Conservation (phyloP, 2,888 invertebrate genomes). For the Idaea aversata region DNA sequence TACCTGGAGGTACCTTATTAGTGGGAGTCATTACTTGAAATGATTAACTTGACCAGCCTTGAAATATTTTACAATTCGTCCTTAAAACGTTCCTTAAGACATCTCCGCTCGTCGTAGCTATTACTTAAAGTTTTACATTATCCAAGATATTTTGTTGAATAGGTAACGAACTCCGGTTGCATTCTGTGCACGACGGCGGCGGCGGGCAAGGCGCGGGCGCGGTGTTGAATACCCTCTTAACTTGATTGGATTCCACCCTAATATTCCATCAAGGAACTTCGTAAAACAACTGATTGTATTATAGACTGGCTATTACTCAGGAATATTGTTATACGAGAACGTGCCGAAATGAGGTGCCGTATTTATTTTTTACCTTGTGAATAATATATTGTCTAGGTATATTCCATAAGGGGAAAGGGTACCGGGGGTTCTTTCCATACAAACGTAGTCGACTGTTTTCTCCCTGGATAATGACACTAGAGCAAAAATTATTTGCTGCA, state of each 20-base stretch:
- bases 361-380: background rate
- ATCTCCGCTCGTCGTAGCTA: background rate
- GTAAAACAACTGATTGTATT: constrained; percentile 11
- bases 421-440: no score
- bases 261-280: constrained; percentile 19
- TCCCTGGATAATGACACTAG: no score
- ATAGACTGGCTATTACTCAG: background rate
- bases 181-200: constrained; percentile 35
- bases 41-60: no score
- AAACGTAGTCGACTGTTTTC: no score
- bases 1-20: no score
- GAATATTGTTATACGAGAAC: background rate
- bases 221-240: constrained; percentile 44
- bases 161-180: constrained; percentile 50
- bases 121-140: background rate
- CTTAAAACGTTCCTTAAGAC: background rate
- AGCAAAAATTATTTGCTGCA: no score
- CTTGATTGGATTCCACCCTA: constrained; percentile 45
- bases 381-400: constrained; percentile 4
- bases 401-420: no score
- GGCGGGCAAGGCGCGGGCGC: constrained; percentile 10
- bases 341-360: constrained; percentile 1
- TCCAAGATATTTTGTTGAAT: constrained; percentile 34
- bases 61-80: background rate
- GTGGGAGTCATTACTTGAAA: no score